Evolutionary conservation across 2,113 vertebrate species (phyloP).

Genomic region (Entelurus aequoreus): DNA sequence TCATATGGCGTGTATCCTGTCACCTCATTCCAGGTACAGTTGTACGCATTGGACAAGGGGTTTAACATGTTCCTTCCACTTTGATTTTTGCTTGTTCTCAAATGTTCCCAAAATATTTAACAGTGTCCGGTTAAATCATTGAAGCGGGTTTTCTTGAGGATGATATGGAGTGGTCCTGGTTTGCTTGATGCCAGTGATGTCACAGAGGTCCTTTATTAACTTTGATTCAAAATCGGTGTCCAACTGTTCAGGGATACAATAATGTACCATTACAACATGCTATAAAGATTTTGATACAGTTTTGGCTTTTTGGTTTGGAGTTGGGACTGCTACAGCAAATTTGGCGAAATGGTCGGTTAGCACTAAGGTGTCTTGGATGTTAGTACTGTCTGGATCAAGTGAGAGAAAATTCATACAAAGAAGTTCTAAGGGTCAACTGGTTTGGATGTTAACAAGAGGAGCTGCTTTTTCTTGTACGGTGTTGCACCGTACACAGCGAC

Average conservation of each 20-base stretch:
- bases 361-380: neutral
- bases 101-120: conserved; percentile 2
- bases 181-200: neutral
- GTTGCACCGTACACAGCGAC: neutral
- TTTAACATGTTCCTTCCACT: neutral
- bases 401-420: too few relatives aligned
- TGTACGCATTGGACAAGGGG: neutral
- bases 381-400: neutral
- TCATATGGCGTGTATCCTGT: too few relatives aligned
- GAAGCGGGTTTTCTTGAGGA: neutral
- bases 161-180: neutral
- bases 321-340: neutral
- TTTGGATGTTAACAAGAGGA: too few relatives aligned
- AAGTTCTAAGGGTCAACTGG: too few relatives aligned
- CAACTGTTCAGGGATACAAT: neutral
- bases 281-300: neutral
- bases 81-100: neutral
- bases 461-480: too few relatives aligned
- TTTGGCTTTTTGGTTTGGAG: neutral
- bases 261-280: neutral
- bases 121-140: neutral
- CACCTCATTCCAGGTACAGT: neutral
- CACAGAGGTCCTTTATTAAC: neutral
- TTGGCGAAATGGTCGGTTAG: neutral
- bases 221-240: neutral